phyloP scores from a whole-genome alignment of 2,888 invertebrate genomes.

The Aquatica leii region DNA sequence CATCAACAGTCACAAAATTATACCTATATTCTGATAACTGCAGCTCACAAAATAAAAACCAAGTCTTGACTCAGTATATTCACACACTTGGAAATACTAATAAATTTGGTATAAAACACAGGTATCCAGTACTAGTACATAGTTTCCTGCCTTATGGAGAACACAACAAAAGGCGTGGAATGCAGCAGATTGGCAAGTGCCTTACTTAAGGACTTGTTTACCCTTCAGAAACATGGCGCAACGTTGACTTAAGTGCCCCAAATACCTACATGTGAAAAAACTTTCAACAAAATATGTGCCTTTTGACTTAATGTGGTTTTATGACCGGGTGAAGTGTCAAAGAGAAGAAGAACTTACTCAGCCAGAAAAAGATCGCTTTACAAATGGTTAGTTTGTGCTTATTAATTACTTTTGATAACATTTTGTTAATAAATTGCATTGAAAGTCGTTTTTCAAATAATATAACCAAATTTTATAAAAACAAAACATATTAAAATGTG shows the following conservation, averaged over 20 bases:
- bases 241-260: slow-evolving; percentile 31
- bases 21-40: too few relatives aligned
- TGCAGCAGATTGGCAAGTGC: slow-evolving; percentile 33
- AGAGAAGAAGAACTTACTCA: too few relatives aligned
- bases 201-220: slow-evolving; percentile 37
- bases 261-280: slow-evolving; percentile 25
- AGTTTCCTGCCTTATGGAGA: slow-evolving; percentile 30
- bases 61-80: too few relatives aligned
- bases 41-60: too few relatives aligned
- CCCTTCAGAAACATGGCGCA: slow-evolving; percentile 34
- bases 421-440: too few relatives aligned
- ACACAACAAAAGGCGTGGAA: slow-evolving; percentile 32
- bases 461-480: too few relatives aligned
- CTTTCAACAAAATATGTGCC: slow-evolving; percentile 30
- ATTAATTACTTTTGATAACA: too few relatives aligned
- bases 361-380: slow-evolving; percentile 27
- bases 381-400: too few relatives aligned
- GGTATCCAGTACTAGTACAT: slow-evolving; percentile 31
- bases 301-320: slow-evolving; percentile 19
- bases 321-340: background rate
- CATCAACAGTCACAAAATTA: too few relatives aligned
- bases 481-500: too few relatives aligned
- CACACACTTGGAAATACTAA: too few relatives aligned
- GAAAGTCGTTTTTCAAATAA: slow-evolving; percentile 18
- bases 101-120: slow-evolving; percentile 19